Base-by-base conservation (phyloP, 2,888 invertebrate species). In the Penaeus monodon region DNA sequence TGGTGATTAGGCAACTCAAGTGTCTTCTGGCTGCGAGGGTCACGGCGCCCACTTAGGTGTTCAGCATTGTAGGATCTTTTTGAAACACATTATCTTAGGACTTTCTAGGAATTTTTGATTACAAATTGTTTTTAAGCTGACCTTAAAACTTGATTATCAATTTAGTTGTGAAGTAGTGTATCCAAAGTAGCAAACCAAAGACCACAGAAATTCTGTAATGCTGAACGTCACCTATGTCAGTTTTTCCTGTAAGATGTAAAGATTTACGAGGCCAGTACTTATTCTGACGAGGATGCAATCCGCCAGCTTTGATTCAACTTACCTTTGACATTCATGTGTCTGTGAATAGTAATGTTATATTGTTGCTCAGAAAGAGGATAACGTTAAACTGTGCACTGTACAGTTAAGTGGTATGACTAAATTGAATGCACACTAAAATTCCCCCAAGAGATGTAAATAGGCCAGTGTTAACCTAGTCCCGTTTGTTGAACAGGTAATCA, bases 401-500 rank as follows among this genome's bases (percentile, higher is more conserved):
- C 38, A 64, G 65, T 65, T 33, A 33, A 66, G 38, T 64, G 64
- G 20, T 57, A 63, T 64, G 63, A 20, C n/a, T 80, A 29, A 80
- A 24, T 38, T 6, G 17, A 64, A 22, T 65, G 27, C 57, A 57
- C 22, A 63, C 49, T 27, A 17, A 65, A 64, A 66, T 65, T 63
- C n/a, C 27, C 29, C 73, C 57, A 38, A 49, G 82, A 82, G 57
- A 82, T 82, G 57, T 82, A 82, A 57, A 73, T 82, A 82, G 82
- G 82, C 73, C 82, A 82, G 73, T 82, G 82, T 82, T 82, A 70
- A 73, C 73, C 82, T 82, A 82, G 82, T 82, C 82, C 73, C 82
- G 49, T 63, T 82, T 70, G 70, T 82, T 82, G 82, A 68, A 82
- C 68, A 82, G 44, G 44, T 73, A 63, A n/a, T 24, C 66, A 70